These are phyloP conservation scores for Chroicocephalus ridibundus DNA, from an alignment of 2,113 vertebrate species.

Conservation along the genomic window DNA sequence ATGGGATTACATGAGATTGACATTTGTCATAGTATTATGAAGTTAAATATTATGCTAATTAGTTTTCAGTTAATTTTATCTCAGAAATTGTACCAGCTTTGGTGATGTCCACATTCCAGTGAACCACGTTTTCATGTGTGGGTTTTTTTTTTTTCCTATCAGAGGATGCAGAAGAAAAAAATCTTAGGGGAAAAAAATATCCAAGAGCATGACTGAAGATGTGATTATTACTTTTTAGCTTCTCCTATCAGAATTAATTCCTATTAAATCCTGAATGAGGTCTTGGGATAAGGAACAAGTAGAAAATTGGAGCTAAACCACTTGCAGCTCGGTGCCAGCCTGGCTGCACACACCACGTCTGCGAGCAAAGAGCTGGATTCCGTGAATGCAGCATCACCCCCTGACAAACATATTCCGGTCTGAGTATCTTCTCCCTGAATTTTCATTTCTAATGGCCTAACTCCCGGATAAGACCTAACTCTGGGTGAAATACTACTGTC, in stretches of 20 bases:
- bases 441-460: neutral
- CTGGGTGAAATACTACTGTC: neutral
- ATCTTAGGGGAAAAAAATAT: neutral
- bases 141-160: neutral
- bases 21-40: neutral
- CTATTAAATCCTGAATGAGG: neutral
- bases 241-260: neutral
- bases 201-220: neutral
- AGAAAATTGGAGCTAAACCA: neutral
- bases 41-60: neutral
- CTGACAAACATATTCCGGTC: neutral
- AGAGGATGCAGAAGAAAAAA: neutral
- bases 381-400: neutral
- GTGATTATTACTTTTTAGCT: neutral
- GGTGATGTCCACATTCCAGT: neutral
- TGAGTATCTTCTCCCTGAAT: neutral
- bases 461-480: neutral
- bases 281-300: neutral
- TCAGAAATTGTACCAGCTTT: neutral
- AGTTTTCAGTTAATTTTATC: neutral
- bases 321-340: neutral
- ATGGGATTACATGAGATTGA: neutral
- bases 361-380: neutral
- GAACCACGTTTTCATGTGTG: neutral
- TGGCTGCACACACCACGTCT: neutral